These are phyloP conservation scores for Lasius fuliginosus DNA, from an alignment of 2,888 invertebrate species.

Conservation along the genomic window DNA sequence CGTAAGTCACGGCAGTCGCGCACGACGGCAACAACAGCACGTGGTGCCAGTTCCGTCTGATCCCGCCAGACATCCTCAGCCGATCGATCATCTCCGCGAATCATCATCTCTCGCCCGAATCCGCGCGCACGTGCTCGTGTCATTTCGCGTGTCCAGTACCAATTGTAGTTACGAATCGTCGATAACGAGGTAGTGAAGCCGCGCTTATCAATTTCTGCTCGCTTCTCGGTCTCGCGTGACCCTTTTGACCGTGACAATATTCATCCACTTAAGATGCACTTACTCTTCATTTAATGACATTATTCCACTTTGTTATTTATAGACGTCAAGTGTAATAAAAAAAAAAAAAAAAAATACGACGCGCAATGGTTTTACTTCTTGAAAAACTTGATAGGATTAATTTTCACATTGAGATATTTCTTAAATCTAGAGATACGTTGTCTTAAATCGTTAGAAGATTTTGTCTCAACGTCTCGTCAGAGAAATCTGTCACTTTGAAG, in stretches of 20 bases:
- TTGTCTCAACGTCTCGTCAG: background rate
- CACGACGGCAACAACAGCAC: slow-evolving; percentile 65
- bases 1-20: slow-evolving; percentile 55
- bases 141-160: slow-evolving; percentile 10
- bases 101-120: slow-evolving; percentile 14
- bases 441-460: background rate
- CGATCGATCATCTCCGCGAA: slow-evolving; percentile 54
- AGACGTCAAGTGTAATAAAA: background rate
- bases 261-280: background rate
- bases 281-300: background rate
- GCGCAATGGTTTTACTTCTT: background rate
- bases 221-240: background rate
- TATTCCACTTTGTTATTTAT: background rate
- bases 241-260: background rate
- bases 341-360: background rate
- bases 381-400: background rate
- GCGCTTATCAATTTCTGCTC: background rate
- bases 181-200: background rate
- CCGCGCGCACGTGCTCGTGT: slow-evolving; percentile 18
- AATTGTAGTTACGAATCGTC: background rate
- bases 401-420: background rate
- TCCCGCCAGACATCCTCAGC: slow-evolving; percentile 73
- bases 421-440: background rate
- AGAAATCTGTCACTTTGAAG: background rate
- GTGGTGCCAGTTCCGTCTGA: slow-evolving; percentile 71